These are phyloP conservation scores for Ibidorhyncha struthersii DNA, from an alignment of 2,113 vertebrate genomes.

Conservation along the genomic window DNA sequence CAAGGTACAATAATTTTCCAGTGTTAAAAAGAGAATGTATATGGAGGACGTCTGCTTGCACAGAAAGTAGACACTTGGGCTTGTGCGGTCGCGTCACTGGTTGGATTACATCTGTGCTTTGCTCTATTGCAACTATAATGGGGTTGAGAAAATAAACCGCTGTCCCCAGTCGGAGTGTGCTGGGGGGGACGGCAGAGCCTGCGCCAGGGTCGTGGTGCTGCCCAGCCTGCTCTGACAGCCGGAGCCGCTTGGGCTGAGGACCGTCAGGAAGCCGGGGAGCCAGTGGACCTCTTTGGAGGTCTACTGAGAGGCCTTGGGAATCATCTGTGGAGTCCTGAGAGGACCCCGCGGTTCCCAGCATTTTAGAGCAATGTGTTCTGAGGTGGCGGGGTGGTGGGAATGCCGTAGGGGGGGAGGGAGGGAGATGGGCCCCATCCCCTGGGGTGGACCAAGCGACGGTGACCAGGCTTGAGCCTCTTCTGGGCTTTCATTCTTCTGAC, in stretches of 20 bases:
- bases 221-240: background rate
- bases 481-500: background rate
- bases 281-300: background rate
- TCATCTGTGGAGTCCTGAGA: background rate
- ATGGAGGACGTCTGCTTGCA: background rate
- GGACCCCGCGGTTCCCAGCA: background rate
- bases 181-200: background rate
- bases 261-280: background rate
- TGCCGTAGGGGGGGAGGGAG: background rate
- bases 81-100: background rate
- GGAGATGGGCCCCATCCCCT: background rate
- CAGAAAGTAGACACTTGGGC: background rate
- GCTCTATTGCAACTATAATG: background rate
- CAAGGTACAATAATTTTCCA: background rate
- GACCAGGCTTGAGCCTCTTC: background rate
- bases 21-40: background rate
- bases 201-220: background rate
- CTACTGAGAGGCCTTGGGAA: background rate
- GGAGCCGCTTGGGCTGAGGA: background rate
- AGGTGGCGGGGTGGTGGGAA: fast-evolving
- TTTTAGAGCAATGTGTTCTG: background rate
- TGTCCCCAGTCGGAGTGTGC: background rate
- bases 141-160: background rate
- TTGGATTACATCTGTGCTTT: background rate
- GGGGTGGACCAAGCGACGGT: fast-evolving